phyloP scores from a whole-genome alignment of 2,113 vertebrate genomes.

The Oncorhynchus mykiss region DNA sequence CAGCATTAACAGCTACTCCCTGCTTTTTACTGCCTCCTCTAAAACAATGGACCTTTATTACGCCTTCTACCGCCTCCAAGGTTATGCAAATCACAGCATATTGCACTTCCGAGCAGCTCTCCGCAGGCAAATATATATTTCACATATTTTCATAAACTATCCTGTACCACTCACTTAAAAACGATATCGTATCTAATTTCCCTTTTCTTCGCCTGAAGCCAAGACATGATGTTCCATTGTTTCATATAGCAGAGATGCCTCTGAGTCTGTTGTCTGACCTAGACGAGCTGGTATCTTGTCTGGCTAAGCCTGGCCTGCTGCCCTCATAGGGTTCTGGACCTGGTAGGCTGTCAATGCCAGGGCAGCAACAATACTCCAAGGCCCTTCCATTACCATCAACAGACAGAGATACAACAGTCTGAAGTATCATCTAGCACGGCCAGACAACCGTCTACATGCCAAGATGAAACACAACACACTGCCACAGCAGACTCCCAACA shows the following conservation, averaged over 20 bases:
- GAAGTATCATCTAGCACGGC: neutral
- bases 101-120: neutral
- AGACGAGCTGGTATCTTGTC: too few species aligned
- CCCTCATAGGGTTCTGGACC: neutral
- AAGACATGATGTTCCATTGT: too few species aligned
- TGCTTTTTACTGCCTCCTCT: constrained; percentile 38
- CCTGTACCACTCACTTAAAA: neutral
- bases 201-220: too few species aligned
- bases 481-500: neutral
- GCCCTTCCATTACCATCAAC: neutral
- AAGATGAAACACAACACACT: constrained; percentile 5
- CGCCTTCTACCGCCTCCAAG: constrained; percentile 27
- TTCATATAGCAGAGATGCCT: too few species aligned
- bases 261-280: too few species aligned
- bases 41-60: constrained; percentile 24
- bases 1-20: constrained; percentile 39
- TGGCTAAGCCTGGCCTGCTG: neutral
- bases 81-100: constrained; percentile 37
- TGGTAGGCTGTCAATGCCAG: neutral
- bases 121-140: neutral
- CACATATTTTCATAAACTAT: neutral
- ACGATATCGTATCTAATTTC: too few species aligned
- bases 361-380: neutral
- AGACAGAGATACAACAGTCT: neutral
- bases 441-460: constrained; percentile 14